Evolutionary conservation across 1,140 invertebrate genomes (phyloP).

Genomic region (Phortica variegata): DNA sequence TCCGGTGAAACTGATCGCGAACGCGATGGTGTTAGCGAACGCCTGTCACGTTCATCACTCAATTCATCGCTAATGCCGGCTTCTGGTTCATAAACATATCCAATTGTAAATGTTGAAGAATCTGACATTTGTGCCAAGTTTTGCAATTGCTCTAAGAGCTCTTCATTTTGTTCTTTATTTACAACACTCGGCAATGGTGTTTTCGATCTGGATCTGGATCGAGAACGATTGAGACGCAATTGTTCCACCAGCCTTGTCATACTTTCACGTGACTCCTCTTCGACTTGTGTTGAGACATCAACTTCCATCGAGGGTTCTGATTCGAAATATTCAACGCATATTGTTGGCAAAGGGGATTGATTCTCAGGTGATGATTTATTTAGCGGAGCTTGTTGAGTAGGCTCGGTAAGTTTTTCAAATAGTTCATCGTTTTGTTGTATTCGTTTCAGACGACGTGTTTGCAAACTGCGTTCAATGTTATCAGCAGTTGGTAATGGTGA

Average conservation of each 20-base stretch:
- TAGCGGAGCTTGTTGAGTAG: not conserved
- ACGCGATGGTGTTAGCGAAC: slow-evolving; percentile 32
- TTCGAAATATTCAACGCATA: not conserved
- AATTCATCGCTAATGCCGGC: not conserved
- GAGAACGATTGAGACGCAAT: slow-evolving; percentile 34
- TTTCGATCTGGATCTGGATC: slow-evolving; percentile 36
- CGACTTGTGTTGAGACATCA: not conserved
- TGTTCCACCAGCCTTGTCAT: slow-evolving; percentile 40
- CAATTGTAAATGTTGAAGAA: slow-evolving; percentile 21
- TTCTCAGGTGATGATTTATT: not conserved
- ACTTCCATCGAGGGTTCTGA: not conserved
- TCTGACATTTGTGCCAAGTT: slow-evolving; percentile 31
- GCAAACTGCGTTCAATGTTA: slow-evolving; percentile 37
- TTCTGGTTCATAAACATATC: slow-evolving; percentile 34
- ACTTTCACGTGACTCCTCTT: slow-evolving; percentile 27
- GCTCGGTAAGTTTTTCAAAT: slow-evolving; percentile 27
- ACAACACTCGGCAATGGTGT: slow-evolving; percentile 34
- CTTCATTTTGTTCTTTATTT: slow-evolving; percentile 44
- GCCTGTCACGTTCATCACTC: slow-evolving; percentile 23
- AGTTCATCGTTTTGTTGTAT: slow-evolving; percentile 45
- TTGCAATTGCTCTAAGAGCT: slow-evolving; percentile 32
- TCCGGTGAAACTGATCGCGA: slow-evolving; percentile 17
- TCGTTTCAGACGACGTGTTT: slow-evolving; percentile 28
- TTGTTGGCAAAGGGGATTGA: not conserved
- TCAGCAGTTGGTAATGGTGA: slow-evolving; percentile 42